These are phyloP conservation scores for Pachliopta kotzebuea DNA, from an alignment of 2,888 invertebrate genomes.

Conservation along the genomic window DNA sequence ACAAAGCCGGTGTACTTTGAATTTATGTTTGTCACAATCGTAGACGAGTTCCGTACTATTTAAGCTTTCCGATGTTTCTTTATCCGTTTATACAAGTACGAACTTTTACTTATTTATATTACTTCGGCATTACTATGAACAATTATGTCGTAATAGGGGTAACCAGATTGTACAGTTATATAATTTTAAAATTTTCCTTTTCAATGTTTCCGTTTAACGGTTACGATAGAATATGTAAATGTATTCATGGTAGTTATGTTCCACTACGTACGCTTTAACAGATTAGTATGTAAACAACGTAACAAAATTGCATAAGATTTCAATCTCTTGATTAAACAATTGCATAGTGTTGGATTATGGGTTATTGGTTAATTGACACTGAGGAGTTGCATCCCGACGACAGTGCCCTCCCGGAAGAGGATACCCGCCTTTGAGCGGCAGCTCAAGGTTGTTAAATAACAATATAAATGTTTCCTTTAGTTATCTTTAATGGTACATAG, in stretches of 20 bases:
- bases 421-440: background rate
- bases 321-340: background rate
- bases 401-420: slow-evolving; percentile 11
- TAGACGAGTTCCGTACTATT: background rate
- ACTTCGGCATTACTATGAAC: background rate
- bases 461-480: too few relatives aligned
- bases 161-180: too few relatives aligned
- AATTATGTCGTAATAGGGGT: too few relatives aligned
- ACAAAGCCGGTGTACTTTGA: background rate
- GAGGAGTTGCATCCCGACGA: slow-evolving; percentile 17
- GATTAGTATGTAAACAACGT: too few relatives aligned
- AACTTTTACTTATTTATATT: background rate
- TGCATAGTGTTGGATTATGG: background rate
- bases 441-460: slow-evolving; percentile 6
- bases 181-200: too few relatives aligned
- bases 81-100: background rate
- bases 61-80: background rate
- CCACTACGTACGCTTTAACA: too few relatives aligned
- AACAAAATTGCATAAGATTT: too few relatives aligned
- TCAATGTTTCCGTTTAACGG: too few relatives aligned
- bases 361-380: slow-evolving; percentile 20
- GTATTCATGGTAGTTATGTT: too few relatives aligned
- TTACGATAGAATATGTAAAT: too few relatives aligned
- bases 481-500: too few relatives aligned
- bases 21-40: background rate